A percentile compares a stretch with the other conserved stretches of the same genome.
phyloP scores from a whole-genome alignment of 2,113 vertebrate species.

The Rana temporaria region DNA sequence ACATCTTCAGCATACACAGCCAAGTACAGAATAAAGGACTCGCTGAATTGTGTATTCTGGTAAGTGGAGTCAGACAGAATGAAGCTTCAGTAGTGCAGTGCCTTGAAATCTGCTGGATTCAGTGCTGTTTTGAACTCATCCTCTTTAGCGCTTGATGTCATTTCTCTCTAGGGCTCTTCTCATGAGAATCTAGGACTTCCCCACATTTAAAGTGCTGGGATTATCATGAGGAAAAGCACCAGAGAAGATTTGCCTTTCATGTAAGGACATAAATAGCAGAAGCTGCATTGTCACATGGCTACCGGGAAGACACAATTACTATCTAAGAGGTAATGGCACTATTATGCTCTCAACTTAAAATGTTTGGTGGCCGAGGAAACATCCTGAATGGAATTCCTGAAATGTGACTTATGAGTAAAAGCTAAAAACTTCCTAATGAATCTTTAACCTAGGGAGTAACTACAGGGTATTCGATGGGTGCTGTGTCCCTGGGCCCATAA shows the following conservation, averaged over 20 bases:
- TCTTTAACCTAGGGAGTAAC: too few species aligned
- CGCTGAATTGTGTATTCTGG: not conserved
- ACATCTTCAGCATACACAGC: not conserved
- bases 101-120: conserved; percentile 14
- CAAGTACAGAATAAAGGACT: not conserved
- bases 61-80: not conserved
- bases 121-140: conserved; percentile 9
- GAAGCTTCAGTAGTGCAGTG: not conserved
- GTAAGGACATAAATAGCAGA: conserved; percentile 31
- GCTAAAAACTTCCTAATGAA: not conserved
- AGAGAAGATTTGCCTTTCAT: conserved; percentile 46
- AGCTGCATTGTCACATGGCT: conserved; percentile 33
- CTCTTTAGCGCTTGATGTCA: conserved; percentile 22
- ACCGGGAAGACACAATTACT: conserved; percentile 36
- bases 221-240: conserved; percentile 24
- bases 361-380: conserved; percentile 11
- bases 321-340: conserved; percentile 33
- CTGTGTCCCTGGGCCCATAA: too few species aligned
- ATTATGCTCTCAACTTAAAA: conserved; percentile 40
- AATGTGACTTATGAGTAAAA: not conserved
- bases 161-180: conserved; percentile 33
- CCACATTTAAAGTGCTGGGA: conserved; percentile 37
- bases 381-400: conserved; percentile 28
- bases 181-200: conserved; percentile 7
- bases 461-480: too few species aligned